Conservation (phyloP, 2,888 invertebrate genomes). For the Epsilonema sp. region DNA sequence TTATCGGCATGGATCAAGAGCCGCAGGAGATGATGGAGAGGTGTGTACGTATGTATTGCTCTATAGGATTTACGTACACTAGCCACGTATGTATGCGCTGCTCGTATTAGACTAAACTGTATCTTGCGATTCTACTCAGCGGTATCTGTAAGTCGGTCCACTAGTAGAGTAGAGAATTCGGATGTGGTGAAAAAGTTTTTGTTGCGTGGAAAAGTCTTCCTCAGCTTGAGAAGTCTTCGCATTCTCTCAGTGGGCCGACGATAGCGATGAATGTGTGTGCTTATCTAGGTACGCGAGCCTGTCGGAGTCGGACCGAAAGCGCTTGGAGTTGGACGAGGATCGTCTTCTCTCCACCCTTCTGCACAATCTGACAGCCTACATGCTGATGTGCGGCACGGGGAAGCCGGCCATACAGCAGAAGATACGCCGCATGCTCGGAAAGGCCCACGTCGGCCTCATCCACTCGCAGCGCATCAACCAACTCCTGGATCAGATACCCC, state of each 20-base stretch:
- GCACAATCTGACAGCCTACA: constrained; percentile 82
- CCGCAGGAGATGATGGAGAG: constrained; percentile 97
- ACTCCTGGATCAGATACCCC: constrained; percentile 75
- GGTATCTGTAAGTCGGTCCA: background rate
- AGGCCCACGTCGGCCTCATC: constrained; percentile 89
- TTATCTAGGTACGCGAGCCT: constrained; percentile 18
- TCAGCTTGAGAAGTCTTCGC: no score
- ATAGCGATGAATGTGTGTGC: no score
- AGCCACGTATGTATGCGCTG: no score
- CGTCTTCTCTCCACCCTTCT: constrained; percentile 76
- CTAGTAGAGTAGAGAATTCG: no score
- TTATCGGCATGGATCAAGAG: constrained; percentile 99
- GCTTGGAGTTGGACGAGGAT: constrained; percentile 94
- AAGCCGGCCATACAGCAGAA: constrained; percentile 40
- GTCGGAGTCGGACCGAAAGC: constrained; percentile 42
- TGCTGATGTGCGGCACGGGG: constrained; percentile 42
- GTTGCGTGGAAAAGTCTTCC: no score
- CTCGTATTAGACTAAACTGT: no score
- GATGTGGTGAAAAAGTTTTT: no score
- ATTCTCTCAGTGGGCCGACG: no score
- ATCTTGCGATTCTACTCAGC: background rate
- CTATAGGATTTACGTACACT: no score
- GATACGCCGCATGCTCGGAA: constrained; percentile 73
- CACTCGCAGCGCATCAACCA: constrained; percentile 95
- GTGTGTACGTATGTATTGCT: no score